phyloP scores from a whole-genome alignment of 2,113 vertebrate species.

The Cyrtonyx montezumae region DNA sequence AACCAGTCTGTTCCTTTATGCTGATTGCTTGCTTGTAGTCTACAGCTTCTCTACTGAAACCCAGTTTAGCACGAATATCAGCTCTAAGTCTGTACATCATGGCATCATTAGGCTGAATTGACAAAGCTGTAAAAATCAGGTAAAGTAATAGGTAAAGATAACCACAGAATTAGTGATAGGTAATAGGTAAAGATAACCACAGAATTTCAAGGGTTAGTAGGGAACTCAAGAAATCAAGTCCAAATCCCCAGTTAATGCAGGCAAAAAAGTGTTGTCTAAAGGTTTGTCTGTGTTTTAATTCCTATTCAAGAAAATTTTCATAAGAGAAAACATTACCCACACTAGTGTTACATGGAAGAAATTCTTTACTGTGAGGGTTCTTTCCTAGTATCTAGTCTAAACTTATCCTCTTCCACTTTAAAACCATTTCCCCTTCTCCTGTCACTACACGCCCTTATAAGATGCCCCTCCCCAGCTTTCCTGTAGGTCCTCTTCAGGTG shows the following conservation, averaged over 20 bases:
- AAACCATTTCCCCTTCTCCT: too few relatives aligned
- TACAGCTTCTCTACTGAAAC: conserved; percentile 75
- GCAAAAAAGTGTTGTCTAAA: background rate
- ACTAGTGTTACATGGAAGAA: background rate
- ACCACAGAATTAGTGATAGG: too few relatives aligned
- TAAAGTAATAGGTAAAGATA: background rate
- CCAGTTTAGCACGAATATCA: conserved; percentile 79
- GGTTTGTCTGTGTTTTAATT: background rate
- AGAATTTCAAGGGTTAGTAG: too few relatives aligned
- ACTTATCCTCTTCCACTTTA: too few relatives aligned
- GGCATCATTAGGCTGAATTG: conserved; percentile 77
- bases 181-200: background rate
- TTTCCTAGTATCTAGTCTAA: too few relatives aligned
- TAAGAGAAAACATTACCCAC: background rate
- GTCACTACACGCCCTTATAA: too few relatives aligned
- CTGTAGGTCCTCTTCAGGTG: too few relatives aligned
- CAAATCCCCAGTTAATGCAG: too few relatives aligned
- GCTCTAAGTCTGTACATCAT: conserved; percentile 79
- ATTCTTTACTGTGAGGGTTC: too few relatives aligned
- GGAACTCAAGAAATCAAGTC: too few relatives aligned
- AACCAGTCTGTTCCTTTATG: conserved; percentile 65
- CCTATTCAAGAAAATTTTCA: background rate
- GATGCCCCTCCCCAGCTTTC: too few relatives aligned
- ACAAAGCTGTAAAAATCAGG: conserved; percentile 74
- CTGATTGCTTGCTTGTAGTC: conserved; percentile 80